Conservation (phyloP, 2,113 vertebrate species). For the Leucoraja erinaceus region DNA sequence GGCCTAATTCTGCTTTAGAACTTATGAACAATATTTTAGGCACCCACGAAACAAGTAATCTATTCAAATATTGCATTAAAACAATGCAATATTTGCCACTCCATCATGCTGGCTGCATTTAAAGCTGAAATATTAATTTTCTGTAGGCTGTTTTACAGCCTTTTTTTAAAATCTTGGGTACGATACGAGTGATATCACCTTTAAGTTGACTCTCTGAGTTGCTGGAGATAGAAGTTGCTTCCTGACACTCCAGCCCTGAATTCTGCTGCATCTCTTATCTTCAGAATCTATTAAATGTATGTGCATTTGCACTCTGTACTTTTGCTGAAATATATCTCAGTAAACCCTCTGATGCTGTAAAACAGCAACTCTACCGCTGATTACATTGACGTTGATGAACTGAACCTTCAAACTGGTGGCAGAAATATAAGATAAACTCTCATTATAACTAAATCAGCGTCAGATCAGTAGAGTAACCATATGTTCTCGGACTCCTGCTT, state of each 20-base stretch:
- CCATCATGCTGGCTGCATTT: neutral
- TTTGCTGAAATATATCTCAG: neutral
- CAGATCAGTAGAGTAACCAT: neutral
- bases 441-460: neutral
- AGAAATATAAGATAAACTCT: neutral
- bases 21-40: too few relatives aligned
- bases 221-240: neutral
- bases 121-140: neutral
- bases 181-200: neutral
- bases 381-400: neutral
- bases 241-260: neutral
- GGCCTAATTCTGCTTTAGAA: too few relatives aligned
- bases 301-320: neutral
- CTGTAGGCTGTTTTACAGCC: neutral
- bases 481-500: neutral
- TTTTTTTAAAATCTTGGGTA: neutral
- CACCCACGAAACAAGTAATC: neutral
- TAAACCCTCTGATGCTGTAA: neutral
- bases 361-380: too few relatives aligned
- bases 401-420: neutral
- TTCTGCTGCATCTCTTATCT: neutral
- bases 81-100: neutral
- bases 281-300: neutral
- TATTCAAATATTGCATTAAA: neutral
- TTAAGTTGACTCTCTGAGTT: neutral